Percentiles rank a stretch among this genome's conserved stretches.
phyloP scores from a whole-genome alignment of 2,797 vertebrate species.

The Rhinophrynus dorsalis region DNA sequence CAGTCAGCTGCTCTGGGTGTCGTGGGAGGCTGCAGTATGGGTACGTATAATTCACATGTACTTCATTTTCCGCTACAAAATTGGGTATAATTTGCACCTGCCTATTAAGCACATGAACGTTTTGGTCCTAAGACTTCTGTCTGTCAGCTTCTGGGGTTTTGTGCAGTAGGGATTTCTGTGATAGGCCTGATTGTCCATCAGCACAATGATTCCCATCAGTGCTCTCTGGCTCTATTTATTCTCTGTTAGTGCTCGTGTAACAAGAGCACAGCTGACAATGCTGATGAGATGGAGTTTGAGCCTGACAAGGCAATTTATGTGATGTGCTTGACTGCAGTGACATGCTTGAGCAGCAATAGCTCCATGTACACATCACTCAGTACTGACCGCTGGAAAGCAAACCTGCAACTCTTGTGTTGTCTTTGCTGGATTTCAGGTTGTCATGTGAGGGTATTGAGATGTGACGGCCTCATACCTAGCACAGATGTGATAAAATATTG shows the following conservation, averaged over 20 bases:
- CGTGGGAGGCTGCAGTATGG: no score
- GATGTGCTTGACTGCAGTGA: slow-evolving; percentile 18
- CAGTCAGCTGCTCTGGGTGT: no score
- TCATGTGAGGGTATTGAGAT: slow-evolving; percentile 2
- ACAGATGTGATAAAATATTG: not conserved
- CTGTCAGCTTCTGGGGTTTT: no score
- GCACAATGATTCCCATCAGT: not conserved
- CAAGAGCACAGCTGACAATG: slow-evolving; percentile 9
- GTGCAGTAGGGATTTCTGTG: no score
- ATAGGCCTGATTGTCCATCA: slow-evolving; percentile 2
- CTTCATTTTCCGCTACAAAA: no score
- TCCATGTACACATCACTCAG: slow-evolving; percentile 6
- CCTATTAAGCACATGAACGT: no score
- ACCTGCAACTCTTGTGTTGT: not conserved
- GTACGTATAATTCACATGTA: no score
- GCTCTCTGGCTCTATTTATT: not conserved
- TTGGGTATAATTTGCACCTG: no score
- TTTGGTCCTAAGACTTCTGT: no score
- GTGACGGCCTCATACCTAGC: not conserved
- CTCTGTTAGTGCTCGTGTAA: not conserved
- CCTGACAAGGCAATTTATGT: not conserved
- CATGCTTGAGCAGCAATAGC: not conserved
- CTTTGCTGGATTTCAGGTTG: slow-evolving; percentile 9
- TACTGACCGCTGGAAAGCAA: not conserved
- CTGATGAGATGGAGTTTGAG: slow-evolving; percentile 10